Evolutionary conservation across 2,113 vertebrate genomes (phyloP), one percentile per base, ranked within the genome.

Genomic region (Blennius ocellaris): DNA sequence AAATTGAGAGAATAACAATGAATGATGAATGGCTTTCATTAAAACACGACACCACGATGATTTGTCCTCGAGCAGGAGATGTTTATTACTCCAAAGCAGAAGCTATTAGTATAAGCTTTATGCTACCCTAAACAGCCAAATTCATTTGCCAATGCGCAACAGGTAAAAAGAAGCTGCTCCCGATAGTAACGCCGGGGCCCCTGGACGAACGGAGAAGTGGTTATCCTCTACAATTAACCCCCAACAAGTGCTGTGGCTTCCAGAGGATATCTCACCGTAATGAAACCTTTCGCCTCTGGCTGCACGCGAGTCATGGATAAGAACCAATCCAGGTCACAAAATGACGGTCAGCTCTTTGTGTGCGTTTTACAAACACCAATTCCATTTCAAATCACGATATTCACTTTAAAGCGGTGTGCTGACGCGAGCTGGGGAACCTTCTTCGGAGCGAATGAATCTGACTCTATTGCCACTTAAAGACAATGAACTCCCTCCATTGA

Each of bases 21-120:
- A 85, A 83, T 89, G 89, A 87, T 88, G 78, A 77, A 91, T 88
- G 82, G 52, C 72, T 87, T 85, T 88, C 82, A 89, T 88, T 89
- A 84, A 85, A 82, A 62, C 37, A 43, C 65, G 15, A 73, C 45
- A 68, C 45, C 39, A 51, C 17, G 71, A 63, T 74, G 4, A 53
- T 79, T 71, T 53, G 50, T 44, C 76, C 70, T 66, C 17, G 67
- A 82, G 76, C 58, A 52, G 36, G 39, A 60, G 63, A 81, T 84
- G 82, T 87, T 79, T 88, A 84, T 82, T 85, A 66, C 67, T 69
- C 76, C 40, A 65, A 65, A 82, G 80, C 60, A 48, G 67, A 64
- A 59, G 69, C 69, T 78, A 79, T 88, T 88, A 85, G 76, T 73
- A 15, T 21, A 65, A 73, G 64, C 21, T 76, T 74, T 85, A 60